These are phyloP conservation scores for Criorhina ranunculi DNA, from an alignment of 2,888 invertebrate genomes.

Conservation along the genomic window DNA sequence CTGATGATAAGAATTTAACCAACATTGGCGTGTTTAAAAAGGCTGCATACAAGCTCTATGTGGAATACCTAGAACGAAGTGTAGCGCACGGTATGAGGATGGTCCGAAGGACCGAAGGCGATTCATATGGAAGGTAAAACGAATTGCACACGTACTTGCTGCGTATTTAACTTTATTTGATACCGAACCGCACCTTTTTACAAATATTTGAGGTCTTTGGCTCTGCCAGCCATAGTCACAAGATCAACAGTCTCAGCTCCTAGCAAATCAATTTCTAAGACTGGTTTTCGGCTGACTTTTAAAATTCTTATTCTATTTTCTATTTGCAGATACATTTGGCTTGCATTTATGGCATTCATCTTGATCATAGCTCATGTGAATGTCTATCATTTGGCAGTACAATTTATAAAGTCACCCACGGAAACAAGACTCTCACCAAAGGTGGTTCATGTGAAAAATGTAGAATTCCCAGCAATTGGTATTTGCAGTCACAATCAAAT, in stretches of 20 bases:
- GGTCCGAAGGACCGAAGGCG: conserved; percentile 58
- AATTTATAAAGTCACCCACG: conserved; percentile 82
- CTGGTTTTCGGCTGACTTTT: too few species aligned
- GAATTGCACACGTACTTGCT: too few species aligned
- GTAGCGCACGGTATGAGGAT: conserved; percentile 59
- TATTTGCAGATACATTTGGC: conserved; percentile 81
- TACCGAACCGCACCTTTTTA: too few species aligned
- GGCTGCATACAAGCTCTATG: conserved; percentile 26
- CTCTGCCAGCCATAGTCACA: too few species aligned
- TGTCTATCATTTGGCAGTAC: conserved; percentile 79
- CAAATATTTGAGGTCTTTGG: too few species aligned
- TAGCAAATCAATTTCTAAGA: too few species aligned
- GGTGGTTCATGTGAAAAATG: conserved; percentile 85
- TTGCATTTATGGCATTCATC: conserved; percentile 78
- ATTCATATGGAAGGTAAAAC: conserved; percentile 65
- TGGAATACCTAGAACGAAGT: conserved; percentile 65
- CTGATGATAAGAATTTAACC: conserved; percentile 8
- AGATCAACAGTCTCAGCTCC: too few species aligned
- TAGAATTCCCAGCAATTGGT: conserved; percentile 86
- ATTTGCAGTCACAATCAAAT: conserved; percentile 86
- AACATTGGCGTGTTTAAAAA: conserved; percentile 32
- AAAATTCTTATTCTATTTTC: too few species aligned
- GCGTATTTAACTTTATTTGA: too few species aligned
- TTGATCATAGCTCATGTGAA: conserved; percentile 81
- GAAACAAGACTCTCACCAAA: conserved; percentile 83